These are phyloP conservation scores for Carterocephalus palaemon DNA, from an alignment of 2,888 invertebrate species.

Conservation along the genomic window DNA sequence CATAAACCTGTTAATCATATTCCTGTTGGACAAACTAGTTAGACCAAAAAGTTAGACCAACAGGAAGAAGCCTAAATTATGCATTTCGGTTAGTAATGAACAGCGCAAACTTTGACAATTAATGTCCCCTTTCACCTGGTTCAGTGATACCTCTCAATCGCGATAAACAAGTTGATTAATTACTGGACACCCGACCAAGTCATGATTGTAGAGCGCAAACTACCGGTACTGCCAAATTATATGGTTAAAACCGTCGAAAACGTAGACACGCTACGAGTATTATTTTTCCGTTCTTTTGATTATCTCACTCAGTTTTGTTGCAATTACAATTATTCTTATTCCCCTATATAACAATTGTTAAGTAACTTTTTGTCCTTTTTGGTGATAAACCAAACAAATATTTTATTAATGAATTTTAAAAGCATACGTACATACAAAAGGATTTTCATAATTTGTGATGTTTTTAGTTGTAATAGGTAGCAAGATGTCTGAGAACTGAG, in stretches of 20 bases:
- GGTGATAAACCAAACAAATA: too few species aligned
- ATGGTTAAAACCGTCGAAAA: slow-evolving; percentile 7
- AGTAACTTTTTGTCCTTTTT: too few species aligned
- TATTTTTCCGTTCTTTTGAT: not conserved
- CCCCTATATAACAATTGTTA: too few species aligned
- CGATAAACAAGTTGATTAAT: slow-evolving; percentile 61
- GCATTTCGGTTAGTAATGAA: slow-evolving; percentile 2
- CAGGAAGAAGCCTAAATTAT: too few species aligned
- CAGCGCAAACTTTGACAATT: slow-evolving; percentile 49
- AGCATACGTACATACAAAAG: too few species aligned
- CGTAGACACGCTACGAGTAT: not conserved
- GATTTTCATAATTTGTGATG: too few species aligned
- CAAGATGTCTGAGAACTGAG: too few species aligned
- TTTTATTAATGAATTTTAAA: too few species aligned
- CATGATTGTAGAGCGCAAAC: slow-evolving; percentile 43
- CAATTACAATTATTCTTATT: slow-evolving; percentile 5
- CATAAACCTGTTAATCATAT: too few species aligned
- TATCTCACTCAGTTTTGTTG: not conserved
- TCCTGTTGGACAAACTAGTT: too few species aligned
- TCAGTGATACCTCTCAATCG: slow-evolving; percentile 49
- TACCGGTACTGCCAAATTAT: slow-evolving; percentile 5
- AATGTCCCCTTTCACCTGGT: slow-evolving; percentile 41
- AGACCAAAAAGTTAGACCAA: too few species aligned
- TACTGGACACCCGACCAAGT: slow-evolving; percentile 50
- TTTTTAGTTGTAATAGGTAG: too few species aligned